A percentile compares a stretch with the other conserved stretches of the same genome.
phyloP scores from a whole-genome alignment of 2,888 invertebrate genomes.

The Hoplodrina ambigua region DNA sequence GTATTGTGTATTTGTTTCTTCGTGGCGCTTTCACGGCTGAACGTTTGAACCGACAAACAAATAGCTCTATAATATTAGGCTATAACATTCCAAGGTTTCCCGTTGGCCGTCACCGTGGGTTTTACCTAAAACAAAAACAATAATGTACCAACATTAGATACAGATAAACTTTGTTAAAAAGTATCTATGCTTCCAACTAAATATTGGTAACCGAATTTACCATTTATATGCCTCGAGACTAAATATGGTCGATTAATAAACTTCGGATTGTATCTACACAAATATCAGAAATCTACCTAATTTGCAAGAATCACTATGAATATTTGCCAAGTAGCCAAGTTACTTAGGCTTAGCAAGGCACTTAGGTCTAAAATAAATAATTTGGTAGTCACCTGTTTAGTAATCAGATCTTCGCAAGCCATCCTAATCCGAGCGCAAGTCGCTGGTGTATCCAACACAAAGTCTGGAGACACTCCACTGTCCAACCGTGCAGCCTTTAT shows the following conservation, averaged over 20 bases:
- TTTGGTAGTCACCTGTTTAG: constrained; percentile 91
- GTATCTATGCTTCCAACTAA: not conserved
- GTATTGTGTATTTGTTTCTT: no score
- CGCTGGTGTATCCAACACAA: constrained; percentile 95
- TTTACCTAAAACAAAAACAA: constrained; percentile 87
- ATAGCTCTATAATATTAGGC: constrained; percentile 60
- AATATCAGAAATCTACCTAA: not conserved
- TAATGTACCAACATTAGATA: no score
- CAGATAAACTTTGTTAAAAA: not conserved
- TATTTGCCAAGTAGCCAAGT: no score
- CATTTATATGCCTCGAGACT: not conserved
- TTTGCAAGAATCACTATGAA: not conserved
- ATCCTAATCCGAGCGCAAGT: constrained; percentile 96
- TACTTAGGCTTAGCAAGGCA: no score
- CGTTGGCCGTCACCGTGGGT: constrained; percentile 87
- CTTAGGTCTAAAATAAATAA: not conserved
- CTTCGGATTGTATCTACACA: not conserved
- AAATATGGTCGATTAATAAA: no score
- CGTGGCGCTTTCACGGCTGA: no score
- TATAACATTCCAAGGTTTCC: constrained; percentile 92
- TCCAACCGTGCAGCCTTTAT: constrained; percentile 94
- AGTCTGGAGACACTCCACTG: constrained; percentile 90
- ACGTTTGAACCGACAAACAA: no score
- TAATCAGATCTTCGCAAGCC: constrained; percentile 96
- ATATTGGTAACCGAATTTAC: not conserved